phyloP scores from a whole-genome alignment of 2,797 vertebrate species.

The Ispidina picta region DNA sequence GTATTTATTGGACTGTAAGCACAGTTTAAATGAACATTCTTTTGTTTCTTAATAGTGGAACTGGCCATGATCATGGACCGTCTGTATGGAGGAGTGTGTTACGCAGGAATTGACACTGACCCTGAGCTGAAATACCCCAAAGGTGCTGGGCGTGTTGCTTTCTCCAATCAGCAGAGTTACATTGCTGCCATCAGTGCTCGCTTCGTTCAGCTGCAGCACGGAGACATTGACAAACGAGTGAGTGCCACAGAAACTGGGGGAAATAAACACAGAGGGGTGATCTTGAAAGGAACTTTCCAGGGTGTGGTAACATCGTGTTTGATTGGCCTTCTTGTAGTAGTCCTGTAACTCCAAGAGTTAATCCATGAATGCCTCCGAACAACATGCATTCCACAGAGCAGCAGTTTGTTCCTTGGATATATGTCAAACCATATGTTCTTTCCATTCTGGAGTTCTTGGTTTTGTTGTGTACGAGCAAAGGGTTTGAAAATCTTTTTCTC shows the following conservation, averaged over 20 bases:
- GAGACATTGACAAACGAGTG: conserved; percentile 98
- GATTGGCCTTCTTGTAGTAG: neutral
- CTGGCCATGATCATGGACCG: conserved; percentile 99
- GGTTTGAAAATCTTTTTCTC: neutral
- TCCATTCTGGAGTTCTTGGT: neutral
- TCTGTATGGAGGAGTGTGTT: conserved; percentile 97
- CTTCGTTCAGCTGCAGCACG: conserved; percentile 98
- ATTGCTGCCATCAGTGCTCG: conserved; percentile 97
- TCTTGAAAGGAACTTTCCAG: neutral
- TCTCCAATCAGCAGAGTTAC: conserved; percentile 99
- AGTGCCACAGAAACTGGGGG: conserved; percentile 6
- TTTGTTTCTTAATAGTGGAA: conserved; percentile 83
- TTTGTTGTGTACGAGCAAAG: neutral
- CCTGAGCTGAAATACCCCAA: conserved; percentile 98
- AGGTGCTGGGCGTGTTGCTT: conserved; percentile 95
- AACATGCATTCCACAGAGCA: conserved; percentile 1
- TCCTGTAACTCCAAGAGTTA: neutral
- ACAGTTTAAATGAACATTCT: neutral
- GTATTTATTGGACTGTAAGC: neutral
- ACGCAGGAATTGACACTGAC: conserved; percentile 96
- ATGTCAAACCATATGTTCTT: conserved; percentile 27
- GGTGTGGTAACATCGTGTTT: neutral
- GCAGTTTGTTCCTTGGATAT: conserved; percentile 19
- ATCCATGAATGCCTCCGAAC: neutral
- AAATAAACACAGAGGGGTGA: neutral